Evolutionary conservation across 1,140 invertebrate species (phyloP), one percentile per base, ranked within the genome.

Genomic region (Luehdorfia chinensis): DNA sequence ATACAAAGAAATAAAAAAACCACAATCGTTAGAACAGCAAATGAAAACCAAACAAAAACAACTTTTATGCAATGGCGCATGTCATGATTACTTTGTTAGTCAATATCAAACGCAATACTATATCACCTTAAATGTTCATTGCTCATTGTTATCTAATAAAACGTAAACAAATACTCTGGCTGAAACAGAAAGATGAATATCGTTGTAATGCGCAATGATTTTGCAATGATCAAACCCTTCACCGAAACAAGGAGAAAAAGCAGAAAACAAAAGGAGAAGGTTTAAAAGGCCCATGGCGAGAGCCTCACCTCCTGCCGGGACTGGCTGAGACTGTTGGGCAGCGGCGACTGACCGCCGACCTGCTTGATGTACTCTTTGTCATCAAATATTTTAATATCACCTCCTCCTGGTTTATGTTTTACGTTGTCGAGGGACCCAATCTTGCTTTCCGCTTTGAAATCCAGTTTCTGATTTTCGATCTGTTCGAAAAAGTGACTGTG

Each of bases 321-420:
- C 43, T 90, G 88, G 45, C 89, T 91, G 61, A 88, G 88, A 51
- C 89, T 89, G 52, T 88, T 75, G 50, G 90, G 90, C 36, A 90
- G 89, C 32, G 90, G 89, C 18, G 83, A 84, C 46, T 90, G 90
- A 11, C 92, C 93, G 44, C 89, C 88, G 51, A 91, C 90, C 70
- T 97, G 94, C 81, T 93, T 93, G 66, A 97, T 91, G 89, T 98
- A 98, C 50, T 96, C 94, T 87, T 94, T 96, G 88, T 97, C 95
- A 76, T 97, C 95, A 84, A 97, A 98, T 71, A 97, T 96, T 88
- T 96, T 96, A 80, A 94, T 93, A 44, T 96, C 95, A 23, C 97
- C 97, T 43, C 97, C 97, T 46, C 96, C 95, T 31, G 97, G 95
- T 87, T 92, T 94, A 87, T 99, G 93, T 77, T 96, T 95, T 46